These are phyloP conservation scores for Melanocharis versteri DNA, from an alignment of 2,113 vertebrate genomes.

Conservation along the genomic window DNA sequence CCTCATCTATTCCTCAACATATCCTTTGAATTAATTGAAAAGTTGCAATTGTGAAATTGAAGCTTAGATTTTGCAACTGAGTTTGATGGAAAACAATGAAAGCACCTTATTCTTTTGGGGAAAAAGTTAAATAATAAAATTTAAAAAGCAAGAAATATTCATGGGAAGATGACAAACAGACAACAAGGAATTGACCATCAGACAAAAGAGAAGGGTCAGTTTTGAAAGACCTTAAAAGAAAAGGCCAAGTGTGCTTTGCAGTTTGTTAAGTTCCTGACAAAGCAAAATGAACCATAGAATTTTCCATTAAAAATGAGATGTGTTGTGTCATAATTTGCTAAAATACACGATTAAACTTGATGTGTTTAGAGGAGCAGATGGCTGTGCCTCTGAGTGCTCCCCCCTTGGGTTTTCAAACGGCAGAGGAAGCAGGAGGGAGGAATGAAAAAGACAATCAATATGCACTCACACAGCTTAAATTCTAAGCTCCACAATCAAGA, in stretches of 20 bases:
- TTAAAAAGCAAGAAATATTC: not conserved
- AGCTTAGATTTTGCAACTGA: not conserved
- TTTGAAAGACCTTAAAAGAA: not conserved
- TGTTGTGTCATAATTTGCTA: not conserved
- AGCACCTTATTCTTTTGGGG: not conserved
- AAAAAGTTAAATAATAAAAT: not conserved
- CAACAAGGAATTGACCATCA: not conserved
- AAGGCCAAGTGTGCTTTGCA: not conserved
- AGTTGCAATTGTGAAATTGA: not conserved
- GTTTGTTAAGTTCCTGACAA: not conserved
- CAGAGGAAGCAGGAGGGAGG: not conserved
- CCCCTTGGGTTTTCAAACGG: not conserved
- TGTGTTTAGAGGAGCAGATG: not conserved
- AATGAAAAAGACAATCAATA: not conserved
- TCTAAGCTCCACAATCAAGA: not conserved
- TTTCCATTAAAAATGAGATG: not conserved
- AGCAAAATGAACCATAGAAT: not conserved
- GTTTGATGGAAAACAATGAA: not conserved
- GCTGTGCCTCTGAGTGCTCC: not conserved
- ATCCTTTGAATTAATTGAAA: not conserved
- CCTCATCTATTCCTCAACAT: not conserved
- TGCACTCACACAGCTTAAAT: not conserved
- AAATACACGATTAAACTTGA: not conserved
- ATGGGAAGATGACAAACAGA: not conserved
- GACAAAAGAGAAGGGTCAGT: not conserved